A percentile compares a stretch with the other conserved stretches of the same genome.
Conservation (phyloP, 2,113 vertebrate genomes). For the Pithys albifrons region DNA sequence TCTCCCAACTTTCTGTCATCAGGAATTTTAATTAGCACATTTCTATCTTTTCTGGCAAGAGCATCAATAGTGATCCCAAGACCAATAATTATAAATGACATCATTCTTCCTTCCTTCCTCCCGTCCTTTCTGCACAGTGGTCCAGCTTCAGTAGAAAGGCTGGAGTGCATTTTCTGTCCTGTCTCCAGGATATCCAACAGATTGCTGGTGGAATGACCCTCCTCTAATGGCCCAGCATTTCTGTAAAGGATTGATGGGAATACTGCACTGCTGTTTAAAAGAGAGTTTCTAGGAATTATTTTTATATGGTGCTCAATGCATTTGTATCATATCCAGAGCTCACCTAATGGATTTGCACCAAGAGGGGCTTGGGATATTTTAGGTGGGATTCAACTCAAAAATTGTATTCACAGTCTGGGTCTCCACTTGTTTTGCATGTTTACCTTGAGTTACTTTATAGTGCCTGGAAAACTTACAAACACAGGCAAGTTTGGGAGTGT, state of each 20-base stretch:
- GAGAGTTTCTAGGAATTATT: not conserved
- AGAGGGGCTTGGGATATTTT: not conserved
- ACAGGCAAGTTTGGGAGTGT: not conserved
- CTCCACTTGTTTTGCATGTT: fast-evolving
- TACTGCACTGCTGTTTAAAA: not conserved
- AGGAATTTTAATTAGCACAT: not conserved
- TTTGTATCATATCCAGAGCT: not conserved
- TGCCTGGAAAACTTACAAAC: not conserved
- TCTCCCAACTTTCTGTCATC: slow-evolving; percentile 17
- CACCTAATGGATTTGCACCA: not conserved
- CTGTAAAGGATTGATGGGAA: not conserved
- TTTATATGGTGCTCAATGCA: not conserved
- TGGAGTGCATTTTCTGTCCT: not conserved
- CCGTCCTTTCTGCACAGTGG: not conserved
- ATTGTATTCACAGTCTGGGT: not conserved
- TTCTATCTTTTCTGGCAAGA: slow-evolving; percentile 11
- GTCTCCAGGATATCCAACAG: not conserved
- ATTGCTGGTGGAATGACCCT: not conserved
- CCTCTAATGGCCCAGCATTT: not conserved
- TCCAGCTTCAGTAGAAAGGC: not conserved
- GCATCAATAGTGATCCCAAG: not conserved
- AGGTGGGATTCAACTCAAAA: not conserved
- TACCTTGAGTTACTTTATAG: not conserved
- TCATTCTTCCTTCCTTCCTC: not conserved
- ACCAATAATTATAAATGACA: not conserved